Base-by-base conservation (phyloP, 2,797 vertebrate species). In the Lacerta bilineata region DNA sequence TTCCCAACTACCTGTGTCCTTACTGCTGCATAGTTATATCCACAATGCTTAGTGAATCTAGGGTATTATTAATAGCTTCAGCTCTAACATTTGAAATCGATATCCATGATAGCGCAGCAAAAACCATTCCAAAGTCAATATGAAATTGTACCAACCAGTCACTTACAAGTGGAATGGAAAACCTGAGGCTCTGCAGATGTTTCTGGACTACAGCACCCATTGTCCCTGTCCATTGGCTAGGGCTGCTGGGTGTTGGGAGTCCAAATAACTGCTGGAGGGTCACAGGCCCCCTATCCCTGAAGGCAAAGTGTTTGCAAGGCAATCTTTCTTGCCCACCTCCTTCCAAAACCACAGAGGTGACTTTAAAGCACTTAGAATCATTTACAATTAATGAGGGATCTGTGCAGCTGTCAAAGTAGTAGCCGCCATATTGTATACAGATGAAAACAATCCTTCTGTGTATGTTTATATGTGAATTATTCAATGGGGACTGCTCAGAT, bases 141-240 rank as follows among this genome's bases (percentile, higher is more conserved):
- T 91, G 86, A 88, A 93, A 90, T 2, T 71, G 50, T 59, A 83
- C 29, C 18, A 55, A 15, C 39, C 43, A 85, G 84, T 93, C 80
- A 87, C 33, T 36, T 68, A 80, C 46, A 55, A 25, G 11, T 36
- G 17, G 18, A 36, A 39, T 36, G 18, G 71, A 17, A 74, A 74
- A 74, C 33, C 71, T 39, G n/a, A 18, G 33, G 13, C 13, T 36
- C 33, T 13, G 15, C 71, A 74, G 5, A 72, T 39, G 33, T 17
- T 74, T 17, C 71, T 74, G 15, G 36, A 36, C 71, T 36, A 36
- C n/a, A 36, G 18, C 2, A 2, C 11, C 17, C 71, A 15, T 36
- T 13, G 20, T 39, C 9, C 50, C 33, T 80, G 15, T 36, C 5
- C 50, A 50, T 11, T 33, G 46, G 1, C n/a, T 20, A 72, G 11